phyloP scores from a whole-genome alignment of 2,113 vertebrate genomes.

The Anarhynchus alexandrinus region DNA sequence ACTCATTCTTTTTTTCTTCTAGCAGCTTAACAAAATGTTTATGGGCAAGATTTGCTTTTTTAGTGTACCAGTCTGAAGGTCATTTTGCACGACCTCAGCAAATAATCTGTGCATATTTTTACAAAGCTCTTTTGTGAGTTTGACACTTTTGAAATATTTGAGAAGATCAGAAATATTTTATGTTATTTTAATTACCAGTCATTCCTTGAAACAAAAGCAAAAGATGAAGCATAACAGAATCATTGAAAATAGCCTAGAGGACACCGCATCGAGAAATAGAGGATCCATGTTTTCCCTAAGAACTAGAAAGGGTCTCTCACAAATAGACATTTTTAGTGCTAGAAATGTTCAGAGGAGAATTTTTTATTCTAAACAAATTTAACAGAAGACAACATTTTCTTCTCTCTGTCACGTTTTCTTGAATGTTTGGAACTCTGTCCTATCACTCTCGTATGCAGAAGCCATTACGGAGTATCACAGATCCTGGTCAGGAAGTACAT shows the following conservation, averaged over 20 bases:
- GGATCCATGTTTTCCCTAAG: neutral
- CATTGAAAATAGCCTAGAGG: neutral
- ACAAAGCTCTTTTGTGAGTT: neutral
- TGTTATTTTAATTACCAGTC: neutral
- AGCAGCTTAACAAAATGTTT: slow-evolving; percentile 55
- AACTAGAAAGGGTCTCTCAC: neutral
- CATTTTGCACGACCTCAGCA: slow-evolving; percentile 22
- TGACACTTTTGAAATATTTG: neutral
- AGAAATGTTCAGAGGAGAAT: neutral
- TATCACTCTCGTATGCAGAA: neutral
- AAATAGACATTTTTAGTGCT: neutral
- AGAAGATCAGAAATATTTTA: neutral
- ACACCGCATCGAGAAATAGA: neutral
- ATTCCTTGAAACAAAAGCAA: neutral
- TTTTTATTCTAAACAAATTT: neutral
- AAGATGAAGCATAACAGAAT: neutral
- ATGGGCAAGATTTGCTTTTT: slow-evolving; percentile 42
- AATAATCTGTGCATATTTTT: neutral
- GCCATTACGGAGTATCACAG: neutral
- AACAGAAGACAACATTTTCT: neutral
- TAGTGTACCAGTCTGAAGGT: slow-evolving; percentile 53
- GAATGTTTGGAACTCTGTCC: neutral
- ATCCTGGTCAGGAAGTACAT: slow-evolving; percentile 45
- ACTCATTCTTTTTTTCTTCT: slow-evolving; percentile 57
- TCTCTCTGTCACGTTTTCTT: neutral